These are phyloP conservation scores for Vultur gryphus DNA, from an alignment of 2,797 vertebrate species.

Conservation along the genomic window DNA sequence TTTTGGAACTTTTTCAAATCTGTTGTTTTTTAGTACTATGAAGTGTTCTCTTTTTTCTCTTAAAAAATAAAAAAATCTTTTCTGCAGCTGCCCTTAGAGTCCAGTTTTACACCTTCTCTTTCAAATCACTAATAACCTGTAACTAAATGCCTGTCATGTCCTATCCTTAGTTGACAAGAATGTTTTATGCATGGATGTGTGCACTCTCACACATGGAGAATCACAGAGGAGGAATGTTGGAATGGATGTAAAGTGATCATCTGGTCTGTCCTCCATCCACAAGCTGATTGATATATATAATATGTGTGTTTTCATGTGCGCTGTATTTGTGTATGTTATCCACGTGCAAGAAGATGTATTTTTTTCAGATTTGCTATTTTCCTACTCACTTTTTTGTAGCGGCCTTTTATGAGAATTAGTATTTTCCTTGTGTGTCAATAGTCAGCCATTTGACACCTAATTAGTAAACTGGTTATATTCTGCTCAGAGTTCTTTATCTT, in stretches of 20 bases:
- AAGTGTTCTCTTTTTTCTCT: neutral
- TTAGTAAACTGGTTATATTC: neutral
- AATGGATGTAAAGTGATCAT: neutral
- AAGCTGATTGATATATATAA: neutral
- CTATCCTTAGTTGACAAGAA: neutral
- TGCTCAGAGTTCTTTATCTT: neutral
- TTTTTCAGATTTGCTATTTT: neutral
- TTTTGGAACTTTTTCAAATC: slow-evolving; percentile 36
- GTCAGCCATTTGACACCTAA: neutral
- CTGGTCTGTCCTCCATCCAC: neutral
- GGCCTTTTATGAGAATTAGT: neutral
- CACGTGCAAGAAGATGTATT: neutral
- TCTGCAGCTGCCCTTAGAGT: neutral
- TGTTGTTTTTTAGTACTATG: neutral
- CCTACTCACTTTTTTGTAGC: neutral
- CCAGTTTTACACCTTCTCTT: neutral
- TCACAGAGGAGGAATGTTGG: neutral
- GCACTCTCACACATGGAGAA: neutral
- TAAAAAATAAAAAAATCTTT: neutral
- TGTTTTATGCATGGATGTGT: neutral
- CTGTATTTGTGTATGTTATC: neutral
- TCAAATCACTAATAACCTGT: slow-evolving; percentile 3
- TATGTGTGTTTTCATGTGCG: neutral
- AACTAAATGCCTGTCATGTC: slow-evolving; percentile 18
- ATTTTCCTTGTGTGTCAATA: neutral